Evolutionary conservation across 2,113 vertebrate genomes (phyloP).

Genomic region (Paralichthys olivaceus): DNA sequence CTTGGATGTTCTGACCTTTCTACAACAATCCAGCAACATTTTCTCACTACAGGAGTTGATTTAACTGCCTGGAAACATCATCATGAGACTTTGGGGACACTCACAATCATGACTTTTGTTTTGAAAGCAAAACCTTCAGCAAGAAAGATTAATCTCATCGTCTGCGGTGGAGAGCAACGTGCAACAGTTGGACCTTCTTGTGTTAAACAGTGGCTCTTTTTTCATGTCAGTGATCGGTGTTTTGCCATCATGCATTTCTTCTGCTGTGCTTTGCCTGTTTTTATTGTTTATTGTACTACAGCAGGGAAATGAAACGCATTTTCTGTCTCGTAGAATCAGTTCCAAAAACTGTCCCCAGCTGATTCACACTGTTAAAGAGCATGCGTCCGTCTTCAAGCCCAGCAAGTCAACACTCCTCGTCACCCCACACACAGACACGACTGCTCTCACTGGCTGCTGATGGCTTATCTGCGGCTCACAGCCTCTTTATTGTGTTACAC

Average conservation of each 20-base stretch:
- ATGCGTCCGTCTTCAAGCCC: neutral
- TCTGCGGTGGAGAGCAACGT: neutral
- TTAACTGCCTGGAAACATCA: slow-evolving; percentile 7
- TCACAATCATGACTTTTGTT: neutral
- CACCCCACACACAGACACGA: slow-evolving; percentile 21
- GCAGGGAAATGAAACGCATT: neutral
- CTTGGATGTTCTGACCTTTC: slow-evolving; percentile 4
- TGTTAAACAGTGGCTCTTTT: neutral
- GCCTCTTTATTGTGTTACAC: slow-evolving; percentile 33
- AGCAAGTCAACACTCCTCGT: neutral
- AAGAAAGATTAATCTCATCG: neutral
- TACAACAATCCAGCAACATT: slow-evolving; percentile 5
- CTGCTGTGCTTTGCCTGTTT: neutral
- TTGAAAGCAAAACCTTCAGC: neutral
- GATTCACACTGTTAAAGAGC: neutral
- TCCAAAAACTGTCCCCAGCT: neutral
- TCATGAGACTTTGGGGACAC: neutral
- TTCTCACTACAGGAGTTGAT: neutral
- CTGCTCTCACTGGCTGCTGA: slow-evolving; percentile 24
- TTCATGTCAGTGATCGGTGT: slow-evolving; percentile 3
- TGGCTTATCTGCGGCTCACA: slow-evolving; percentile 27
- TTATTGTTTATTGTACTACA: slow-evolving; percentile 1
- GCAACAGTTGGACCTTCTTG: neutral
- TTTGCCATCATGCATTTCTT: slow-evolving; percentile 8
- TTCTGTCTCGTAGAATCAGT: neutral